Percentiles rank a stretch among this genome's conserved stretches.
Conservation (phyloP, 2,888 invertebrate species). For the Dasysyrphus tricinctus region DNA sequence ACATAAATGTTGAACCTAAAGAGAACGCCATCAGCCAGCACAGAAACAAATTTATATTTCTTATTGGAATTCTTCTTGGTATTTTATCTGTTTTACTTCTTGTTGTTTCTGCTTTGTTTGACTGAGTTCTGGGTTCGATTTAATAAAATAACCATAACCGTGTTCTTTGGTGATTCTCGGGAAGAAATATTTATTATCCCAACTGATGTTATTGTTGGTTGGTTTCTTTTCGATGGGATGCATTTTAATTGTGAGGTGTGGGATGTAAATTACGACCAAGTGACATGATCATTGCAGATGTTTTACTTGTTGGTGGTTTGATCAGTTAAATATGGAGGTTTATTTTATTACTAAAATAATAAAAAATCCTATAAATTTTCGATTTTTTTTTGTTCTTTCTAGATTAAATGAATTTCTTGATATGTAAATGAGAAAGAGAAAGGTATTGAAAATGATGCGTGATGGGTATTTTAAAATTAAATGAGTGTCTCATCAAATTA, state of each 20-base stretch:
- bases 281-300: slow-evolving; percentile 66
- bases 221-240: slow-evolving; percentile 21
- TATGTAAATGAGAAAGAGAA: slow-evolving; percentile 26
- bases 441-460: slow-evolving; percentile 10
- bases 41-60: slow-evolving; percentile 27
- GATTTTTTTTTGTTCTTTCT: slow-evolving; percentile 13
- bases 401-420: slow-evolving; percentile 30
- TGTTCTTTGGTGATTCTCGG: slow-evolving; percentile 2
- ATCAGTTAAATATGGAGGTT: slow-evolving; percentile 2
- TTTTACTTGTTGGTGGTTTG: slow-evolving; percentile 20
- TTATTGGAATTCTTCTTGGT: slow-evolving; percentile 27
- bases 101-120: neutral
- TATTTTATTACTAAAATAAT: slow-evolving; percentile 29
- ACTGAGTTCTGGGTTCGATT: slow-evolving; percentile 14
- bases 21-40: slow-evolving; percentile 1
- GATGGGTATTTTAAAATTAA: slow-evolving; percentile 16
- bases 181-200: slow-evolving; percentile 21
- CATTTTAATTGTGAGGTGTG: slow-evolving; percentile 58
- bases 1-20: slow-evolving; percentile 40
- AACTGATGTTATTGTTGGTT: slow-evolving; percentile 9
- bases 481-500: slow-evolving; percentile 3
- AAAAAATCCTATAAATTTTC: slow-evolving; percentile 41
- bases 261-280: slow-evolving; percentile 66
- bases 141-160: neutral
- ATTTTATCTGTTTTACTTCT: neutral